These are phyloP conservation scores for Trialeurodes vaporariorum DNA, from an alignment of 1,140 invertebrate species.

Conservation along the genomic window DNA sequence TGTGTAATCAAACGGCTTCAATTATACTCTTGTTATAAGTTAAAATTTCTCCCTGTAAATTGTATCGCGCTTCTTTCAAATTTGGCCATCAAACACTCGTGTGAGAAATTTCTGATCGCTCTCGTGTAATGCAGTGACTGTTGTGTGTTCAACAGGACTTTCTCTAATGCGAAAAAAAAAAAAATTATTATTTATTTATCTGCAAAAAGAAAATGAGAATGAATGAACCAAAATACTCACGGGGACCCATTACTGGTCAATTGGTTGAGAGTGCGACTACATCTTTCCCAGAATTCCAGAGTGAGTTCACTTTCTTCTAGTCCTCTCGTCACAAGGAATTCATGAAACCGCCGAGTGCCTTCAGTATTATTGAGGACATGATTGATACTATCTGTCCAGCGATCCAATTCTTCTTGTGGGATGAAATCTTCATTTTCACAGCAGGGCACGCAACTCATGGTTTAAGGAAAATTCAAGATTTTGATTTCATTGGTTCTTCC, in stretches of 20 bases:
- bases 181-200: too few relatives aligned
- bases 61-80: background rate
- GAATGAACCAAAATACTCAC: too few relatives aligned
- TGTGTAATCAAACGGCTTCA: too few relatives aligned
- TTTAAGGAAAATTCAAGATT: background rate
- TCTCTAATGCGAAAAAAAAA: background rate
- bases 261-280: background rate
- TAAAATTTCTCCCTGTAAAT: too few relatives aligned
- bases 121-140: background rate
- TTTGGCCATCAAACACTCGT: background rate
- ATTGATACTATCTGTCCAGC: conserved; percentile 16
- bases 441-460: conserved; percentile 17
- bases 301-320: conserved; percentile 13
- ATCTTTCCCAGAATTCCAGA: conserved; percentile 17
- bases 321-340: conserved; percentile 13
- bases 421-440: conserved; percentile 13
- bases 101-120: background rate
- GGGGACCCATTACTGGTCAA: background rate
- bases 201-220: too few relatives aligned
- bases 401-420: conserved; percentile 16
- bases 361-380: conserved; percentile 15
- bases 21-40: too few relatives aligned
- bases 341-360: conserved; percentile 12
- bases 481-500: background rate
- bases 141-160: background rate